Evolutionary conservation across 2,888 invertebrate genomes (phyloP).

Genomic region (Eupithecia abbreviata): DNA sequence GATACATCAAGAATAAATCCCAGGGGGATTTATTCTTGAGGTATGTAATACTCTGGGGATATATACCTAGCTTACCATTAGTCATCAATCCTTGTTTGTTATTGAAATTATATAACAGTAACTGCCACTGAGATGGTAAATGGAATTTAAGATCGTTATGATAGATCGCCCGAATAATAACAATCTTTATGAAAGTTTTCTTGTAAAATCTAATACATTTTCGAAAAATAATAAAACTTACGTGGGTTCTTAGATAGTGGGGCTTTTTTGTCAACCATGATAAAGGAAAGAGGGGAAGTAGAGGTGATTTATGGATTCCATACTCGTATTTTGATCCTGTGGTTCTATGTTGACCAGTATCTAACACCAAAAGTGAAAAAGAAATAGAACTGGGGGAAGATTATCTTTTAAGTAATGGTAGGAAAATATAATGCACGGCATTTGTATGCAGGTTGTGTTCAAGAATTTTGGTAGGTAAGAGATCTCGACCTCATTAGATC

Average conservation of each 20-base stretch:
- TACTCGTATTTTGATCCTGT: slow-evolving; percentile 8
- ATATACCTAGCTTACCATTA: slow-evolving; percentile 59
- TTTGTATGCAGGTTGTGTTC: not conserved
- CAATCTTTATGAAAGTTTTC: not conserved
- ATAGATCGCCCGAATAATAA: not conserved
- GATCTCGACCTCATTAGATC: no score
- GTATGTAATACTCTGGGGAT: not conserved
- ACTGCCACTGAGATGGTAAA: slow-evolving; percentile 24
- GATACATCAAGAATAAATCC: no score
- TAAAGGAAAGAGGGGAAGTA: slow-evolving; percentile 2
- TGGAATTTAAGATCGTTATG: not conserved
- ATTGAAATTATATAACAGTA: slow-evolving; percentile 36
- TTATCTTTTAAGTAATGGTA: not conserved
- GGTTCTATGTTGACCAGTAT: slow-evolving; percentile 2
- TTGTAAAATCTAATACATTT: not conserved
- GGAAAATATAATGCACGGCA: not conserved
- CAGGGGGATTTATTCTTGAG: no score
- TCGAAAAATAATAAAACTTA: not conserved
- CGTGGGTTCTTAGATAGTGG: not conserved
- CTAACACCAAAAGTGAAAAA: not conserved
- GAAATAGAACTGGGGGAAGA: not conserved
- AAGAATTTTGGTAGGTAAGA: no score
- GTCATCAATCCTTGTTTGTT: slow-evolving; percentile 60
- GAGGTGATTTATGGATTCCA: slow-evolving; percentile 19
- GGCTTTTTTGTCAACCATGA: slow-evolving; percentile 2